Evolutionary conservation across 2,797 vertebrate species (phyloP).

Genomic region (Eulemur mongoz): DNA sequence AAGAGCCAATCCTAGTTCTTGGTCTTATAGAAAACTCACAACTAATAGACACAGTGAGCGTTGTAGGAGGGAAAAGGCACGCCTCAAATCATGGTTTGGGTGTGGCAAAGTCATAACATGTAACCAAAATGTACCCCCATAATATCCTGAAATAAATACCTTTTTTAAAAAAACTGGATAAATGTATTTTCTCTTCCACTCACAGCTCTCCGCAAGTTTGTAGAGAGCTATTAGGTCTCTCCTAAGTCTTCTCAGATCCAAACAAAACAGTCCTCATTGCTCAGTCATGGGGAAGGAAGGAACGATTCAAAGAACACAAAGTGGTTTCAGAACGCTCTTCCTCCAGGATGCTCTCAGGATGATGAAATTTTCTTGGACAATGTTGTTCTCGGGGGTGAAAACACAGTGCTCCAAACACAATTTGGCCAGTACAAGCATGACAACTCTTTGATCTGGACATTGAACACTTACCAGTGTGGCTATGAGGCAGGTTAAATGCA

Average conservation of each 20-base stretch:
- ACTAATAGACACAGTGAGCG: no score
- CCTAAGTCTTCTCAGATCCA: not conserved
- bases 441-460: not conserved
- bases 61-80: no score
- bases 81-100: no score
- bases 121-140: no score
- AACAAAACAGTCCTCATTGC: not conserved
- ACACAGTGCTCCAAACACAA: not conserved
- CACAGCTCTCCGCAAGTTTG: not conserved
- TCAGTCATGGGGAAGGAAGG: not conserved
- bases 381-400: not conserved
- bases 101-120: no score
- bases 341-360: not conserved
- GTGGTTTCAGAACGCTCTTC: not conserved
- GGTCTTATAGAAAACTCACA: not conserved
- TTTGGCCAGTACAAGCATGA: not conserved
- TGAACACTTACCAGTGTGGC: not conserved
- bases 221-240: not conserved
- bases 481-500: not conserved
- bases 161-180: not conserved
- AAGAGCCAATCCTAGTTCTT: not conserved
- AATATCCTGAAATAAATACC: no score
- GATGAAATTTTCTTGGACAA: not conserved
- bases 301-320: not conserved
- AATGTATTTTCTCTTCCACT: not conserved